phyloP scores from a whole-genome alignment of 2,797 vertebrate species.

The Coccyzus lansbergi region DNA sequence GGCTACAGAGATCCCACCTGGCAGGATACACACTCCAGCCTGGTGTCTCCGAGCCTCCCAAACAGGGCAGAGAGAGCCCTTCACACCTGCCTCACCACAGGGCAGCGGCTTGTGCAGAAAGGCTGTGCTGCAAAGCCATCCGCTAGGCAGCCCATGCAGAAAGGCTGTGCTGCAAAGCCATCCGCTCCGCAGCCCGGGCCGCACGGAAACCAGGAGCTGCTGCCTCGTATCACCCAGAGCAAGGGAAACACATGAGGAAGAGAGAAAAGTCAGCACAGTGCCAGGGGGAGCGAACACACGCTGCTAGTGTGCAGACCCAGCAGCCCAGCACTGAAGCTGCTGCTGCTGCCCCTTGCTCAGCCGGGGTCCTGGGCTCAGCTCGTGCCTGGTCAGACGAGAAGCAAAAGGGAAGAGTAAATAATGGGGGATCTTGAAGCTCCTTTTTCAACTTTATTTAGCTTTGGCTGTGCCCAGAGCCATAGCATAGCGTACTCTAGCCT shows the following conservation, averaged over 20 bases:
- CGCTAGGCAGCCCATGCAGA: accelerated
- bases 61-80: not conserved
- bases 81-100: accelerated
- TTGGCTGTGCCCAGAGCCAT: conserved; percentile 48
- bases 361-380: conserved; percentile 6
- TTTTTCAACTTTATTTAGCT: conserved; percentile 53
- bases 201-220: not conserved
- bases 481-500: conserved; percentile 18
- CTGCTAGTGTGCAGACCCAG: not conserved
- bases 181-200: not conserved
- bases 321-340: not conserved
- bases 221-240: not conserved
- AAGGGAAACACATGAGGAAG: not conserved
- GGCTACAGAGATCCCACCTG: not conserved
- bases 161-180: not conserved
- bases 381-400: not conserved
- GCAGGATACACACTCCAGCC: not conserved
- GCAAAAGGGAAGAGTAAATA: conserved; percentile 60
- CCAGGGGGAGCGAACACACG: not conserved
- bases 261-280: not conserved
- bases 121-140: not conserved
- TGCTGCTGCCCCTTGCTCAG: conserved; percentile 5
- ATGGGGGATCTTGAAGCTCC: conserved; percentile 40
- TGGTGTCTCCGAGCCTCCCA: not conserved
- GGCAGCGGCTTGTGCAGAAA: accelerated